Base-by-base conservation (phyloP, 1,140 invertebrate species). In the Papilio xuthus region DNA sequence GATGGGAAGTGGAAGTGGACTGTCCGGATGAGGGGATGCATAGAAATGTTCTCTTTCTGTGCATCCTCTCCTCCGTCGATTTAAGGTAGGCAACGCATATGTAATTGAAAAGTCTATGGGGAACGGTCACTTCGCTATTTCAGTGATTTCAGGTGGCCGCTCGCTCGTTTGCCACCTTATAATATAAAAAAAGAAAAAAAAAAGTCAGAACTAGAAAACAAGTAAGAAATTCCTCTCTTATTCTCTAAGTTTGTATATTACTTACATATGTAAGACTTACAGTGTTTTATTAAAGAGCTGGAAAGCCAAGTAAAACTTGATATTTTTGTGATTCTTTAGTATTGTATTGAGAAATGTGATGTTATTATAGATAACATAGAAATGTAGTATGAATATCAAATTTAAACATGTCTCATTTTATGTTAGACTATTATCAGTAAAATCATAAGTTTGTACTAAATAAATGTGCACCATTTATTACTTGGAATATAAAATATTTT, bases 401-500 rank as follows among this genome's bases (percentile, higher is more conserved):
- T n/a, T 53, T 53, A n/a, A 53, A 12, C 2, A 56, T 56, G 23
- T 26, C 15, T 60, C 12, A 60, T 26, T 60, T 60, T 26, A 26
- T 23, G 4, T 60, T 23, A 60, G 23, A 60, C 20, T 12, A 26
- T 60, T 60, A 9, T 56, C 20, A 8, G 12, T 26, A 26, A 10
- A 23, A 60, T 26, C 9, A 23, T 4, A 26, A 23, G 9, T 23
- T 60, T 12, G 56, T 18, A 18, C 0, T 50, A 60, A 60, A 23
- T 20, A 20, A 60, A 60, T 26, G 56, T 60, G 4, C 47, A 15
- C 18, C 56, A 20, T 26, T 60, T 60, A 60, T 26, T 60, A 60
- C 56, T 60, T 60, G 56, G 56, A 60, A 60, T 23, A 60, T 26
- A 26, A 60, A 60, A 60, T 26, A 60, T 60, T 60, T 26, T 60